phyloP scores from a whole-genome alignment of 2,888 invertebrate genomes.

The Melieria picta region DNA sequence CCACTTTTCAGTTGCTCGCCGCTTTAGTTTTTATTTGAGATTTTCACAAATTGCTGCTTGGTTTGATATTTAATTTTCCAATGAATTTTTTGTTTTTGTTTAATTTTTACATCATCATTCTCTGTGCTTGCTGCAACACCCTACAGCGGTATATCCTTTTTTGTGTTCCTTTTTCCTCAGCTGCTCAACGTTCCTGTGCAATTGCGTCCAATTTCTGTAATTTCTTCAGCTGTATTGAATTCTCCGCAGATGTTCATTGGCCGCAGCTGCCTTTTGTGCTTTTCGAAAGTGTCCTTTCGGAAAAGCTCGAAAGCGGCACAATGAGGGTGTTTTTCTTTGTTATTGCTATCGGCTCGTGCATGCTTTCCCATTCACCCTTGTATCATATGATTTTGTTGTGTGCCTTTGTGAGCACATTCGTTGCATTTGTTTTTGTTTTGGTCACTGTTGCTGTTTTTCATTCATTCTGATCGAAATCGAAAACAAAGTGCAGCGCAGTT shows the following conservation, averaged over 20 bases:
- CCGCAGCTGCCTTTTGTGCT: conserved; percentile 15
- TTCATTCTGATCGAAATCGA: no score
- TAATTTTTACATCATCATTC: no score
- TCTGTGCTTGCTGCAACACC: no score
- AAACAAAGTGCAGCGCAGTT: no score
- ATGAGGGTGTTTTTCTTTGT: conserved; percentile 15
- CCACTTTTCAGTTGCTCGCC: no score
- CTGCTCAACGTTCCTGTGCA: conserved; percentile 2
- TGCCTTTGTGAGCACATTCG: no score
- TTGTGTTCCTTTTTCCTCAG: neutral
- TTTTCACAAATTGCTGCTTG: no score
- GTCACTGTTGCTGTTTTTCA: no score
- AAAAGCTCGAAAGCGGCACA: conserved; percentile 23
- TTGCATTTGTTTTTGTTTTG: neutral
- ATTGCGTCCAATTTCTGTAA: conserved; percentile 9
- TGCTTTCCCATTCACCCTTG: conserved; percentile 15
- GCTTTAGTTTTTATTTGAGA: no score
- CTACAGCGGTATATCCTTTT: neutral
- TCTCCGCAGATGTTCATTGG: conserved; percentile 28
- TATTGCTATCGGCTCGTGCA: conserved; percentile 16
- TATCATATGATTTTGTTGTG: conserved; percentile 23
- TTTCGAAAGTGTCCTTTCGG: conserved; percentile 26
- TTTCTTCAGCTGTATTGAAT: conserved; percentile 26
- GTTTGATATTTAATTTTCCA: no score
- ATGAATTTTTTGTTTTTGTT: no score